Conservation (phyloP, 2,113 vertebrate species). For the Silurus glanis region DNA sequence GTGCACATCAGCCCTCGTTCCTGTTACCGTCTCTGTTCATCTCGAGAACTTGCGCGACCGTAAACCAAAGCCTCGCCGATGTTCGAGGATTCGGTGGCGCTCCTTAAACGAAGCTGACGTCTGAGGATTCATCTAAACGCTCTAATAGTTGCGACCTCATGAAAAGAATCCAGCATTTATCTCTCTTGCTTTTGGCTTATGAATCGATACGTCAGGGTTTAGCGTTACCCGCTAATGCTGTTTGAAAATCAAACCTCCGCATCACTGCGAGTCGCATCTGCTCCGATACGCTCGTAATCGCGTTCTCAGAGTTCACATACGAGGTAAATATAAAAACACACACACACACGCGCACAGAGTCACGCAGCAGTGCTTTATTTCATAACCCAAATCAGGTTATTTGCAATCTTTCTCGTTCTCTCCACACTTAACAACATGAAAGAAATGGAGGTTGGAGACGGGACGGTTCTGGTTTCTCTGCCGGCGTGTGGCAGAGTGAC, state of each 20-base stretch:
- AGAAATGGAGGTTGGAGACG: background rate
- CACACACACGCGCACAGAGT: background rate
- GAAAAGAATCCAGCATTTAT: constrained; percentile 50
- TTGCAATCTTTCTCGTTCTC: background rate
- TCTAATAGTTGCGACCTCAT: constrained; percentile 35
- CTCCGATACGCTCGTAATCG: constrained; percentile 34
- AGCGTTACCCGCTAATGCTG: constrained; percentile 53
- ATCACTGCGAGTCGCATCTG: constrained; percentile 10
- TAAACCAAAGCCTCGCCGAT: background rate
- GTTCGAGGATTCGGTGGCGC: background rate
- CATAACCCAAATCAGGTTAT: constrained; percentile 44
- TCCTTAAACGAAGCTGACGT: constrained; percentile 48
- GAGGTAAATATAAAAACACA: background rate
- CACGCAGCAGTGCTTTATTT: constrained; percentile 5
- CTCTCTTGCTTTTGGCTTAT: constrained; percentile 50
- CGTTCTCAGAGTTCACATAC: constrained; percentile 20
- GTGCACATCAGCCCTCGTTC: background rate
- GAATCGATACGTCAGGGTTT: constrained; percentile 57
- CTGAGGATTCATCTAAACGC: constrained; percentile 35
- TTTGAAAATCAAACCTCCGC: constrained; percentile 51
- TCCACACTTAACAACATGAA: background rate
- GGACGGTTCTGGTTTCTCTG: background rate
- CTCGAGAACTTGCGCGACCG: background rate
- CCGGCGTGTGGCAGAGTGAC: background rate
- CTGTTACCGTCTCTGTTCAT: background rate